Evolutionary conservation across 2,888 invertebrate genomes (phyloP).

Genomic region (Strigamia crassipes): DNA sequence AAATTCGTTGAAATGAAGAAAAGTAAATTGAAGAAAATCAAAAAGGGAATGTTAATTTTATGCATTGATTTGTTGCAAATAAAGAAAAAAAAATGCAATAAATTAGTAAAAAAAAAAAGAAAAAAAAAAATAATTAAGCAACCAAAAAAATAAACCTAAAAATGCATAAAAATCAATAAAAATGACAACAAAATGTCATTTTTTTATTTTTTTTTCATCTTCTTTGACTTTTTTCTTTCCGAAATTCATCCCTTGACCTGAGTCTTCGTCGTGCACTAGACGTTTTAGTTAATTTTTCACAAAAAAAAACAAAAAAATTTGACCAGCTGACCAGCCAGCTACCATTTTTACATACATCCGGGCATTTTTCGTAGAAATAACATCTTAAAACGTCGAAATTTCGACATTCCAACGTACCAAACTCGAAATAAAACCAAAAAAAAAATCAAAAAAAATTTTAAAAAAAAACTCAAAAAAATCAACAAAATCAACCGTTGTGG

Average conservation of each 20-base stretch:
- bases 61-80: constrained; percentile 17
- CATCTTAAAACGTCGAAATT: not conserved
- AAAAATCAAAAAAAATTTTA: too few relatives aligned
- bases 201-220: not conserved
- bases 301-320: not conserved
- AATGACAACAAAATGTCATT: not conserved
- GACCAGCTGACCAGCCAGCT: constrained; percentile 34
- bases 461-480: too few relatives aligned
- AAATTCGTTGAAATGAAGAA: constrained; percentile 12
- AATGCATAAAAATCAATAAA: not conserved
- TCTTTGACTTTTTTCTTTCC: not conserved
- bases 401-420: not conserved
- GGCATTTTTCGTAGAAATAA: not conserved
- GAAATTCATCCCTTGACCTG: constrained; percentile 18
- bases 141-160: not conserved
- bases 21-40: constrained; percentile 1
- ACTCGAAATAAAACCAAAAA: not conserved
- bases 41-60: constrained; percentile 36
- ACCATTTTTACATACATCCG: constrained; percentile 15
- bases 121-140: not conserved
- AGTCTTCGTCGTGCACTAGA: constrained; percentile 35
- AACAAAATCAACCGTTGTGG: too few relatives aligned
- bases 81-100: not conserved
- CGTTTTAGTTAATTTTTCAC: not conserved
- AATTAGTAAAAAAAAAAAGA: not conserved